phyloP scores from a whole-genome alignment of 2,113 vertebrate species.

The Myanophis thanlyinensis region DNA sequence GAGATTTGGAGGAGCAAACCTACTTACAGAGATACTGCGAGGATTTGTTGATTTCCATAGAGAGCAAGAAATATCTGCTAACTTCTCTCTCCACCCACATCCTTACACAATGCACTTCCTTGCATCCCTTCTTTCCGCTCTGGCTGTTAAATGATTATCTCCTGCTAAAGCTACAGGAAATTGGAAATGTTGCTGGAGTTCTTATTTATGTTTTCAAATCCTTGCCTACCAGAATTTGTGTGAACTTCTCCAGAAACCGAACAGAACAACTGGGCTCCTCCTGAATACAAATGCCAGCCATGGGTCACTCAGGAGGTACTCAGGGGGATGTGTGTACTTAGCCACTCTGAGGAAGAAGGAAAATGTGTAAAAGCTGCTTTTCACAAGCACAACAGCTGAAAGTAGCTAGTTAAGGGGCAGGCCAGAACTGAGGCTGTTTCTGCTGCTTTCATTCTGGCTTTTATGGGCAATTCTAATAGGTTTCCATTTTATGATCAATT shows the following conservation, averaged over 20 bases:
- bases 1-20: neutral
- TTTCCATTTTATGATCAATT: neutral
- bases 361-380: neutral
- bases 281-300: neutral
- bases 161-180: conserved; percentile 6
- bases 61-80: neutral
- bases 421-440: neutral
- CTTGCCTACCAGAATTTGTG: neutral
- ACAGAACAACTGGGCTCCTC: neutral
- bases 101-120: neutral
- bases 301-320: neutral
- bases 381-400: neutral
- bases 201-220: conserved; percentile 8
- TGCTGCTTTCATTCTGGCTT: neutral
- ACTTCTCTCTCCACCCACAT: neutral
- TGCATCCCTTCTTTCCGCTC: neutral
- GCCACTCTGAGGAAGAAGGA: neutral
- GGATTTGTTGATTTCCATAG: neutral
- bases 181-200: conserved; percentile 3
- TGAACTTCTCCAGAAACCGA: neutral
- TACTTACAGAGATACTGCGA: neutral
- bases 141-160: neutral
- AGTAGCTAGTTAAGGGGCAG: neutral
- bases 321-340: neutral
- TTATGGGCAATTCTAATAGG: neutral